A percentile compares a stretch with the other conserved stretches of the same genome.
These are phyloP conservation scores for Cheilosia pagana DNA, from an alignment of 2,888 invertebrate species.

Conservation along the genomic window DNA sequence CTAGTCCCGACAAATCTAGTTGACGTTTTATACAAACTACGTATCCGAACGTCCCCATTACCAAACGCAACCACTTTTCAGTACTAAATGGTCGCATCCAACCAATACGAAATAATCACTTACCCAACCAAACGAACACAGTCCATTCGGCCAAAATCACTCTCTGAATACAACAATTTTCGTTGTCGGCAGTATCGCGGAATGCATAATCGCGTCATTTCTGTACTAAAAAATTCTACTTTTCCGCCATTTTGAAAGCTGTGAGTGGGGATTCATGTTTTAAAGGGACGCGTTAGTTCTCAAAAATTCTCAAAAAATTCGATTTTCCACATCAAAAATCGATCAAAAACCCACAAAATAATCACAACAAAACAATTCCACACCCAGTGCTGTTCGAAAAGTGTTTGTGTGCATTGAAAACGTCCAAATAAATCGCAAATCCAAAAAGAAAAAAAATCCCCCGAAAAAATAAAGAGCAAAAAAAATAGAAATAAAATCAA, in stretches of 20 bases:
- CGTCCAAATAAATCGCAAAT: constrained; percentile 61
- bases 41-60: no score
- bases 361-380: constrained; percentile 56
- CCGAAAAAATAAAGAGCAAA: constrained; percentile 56
- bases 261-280: constrained; percentile 82
- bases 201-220: constrained; percentile 82
- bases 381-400: constrained; percentile 59
- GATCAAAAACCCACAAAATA: constrained; percentile 56
- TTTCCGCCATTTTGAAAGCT: constrained; percentile 84
- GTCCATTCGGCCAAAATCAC: neutral
- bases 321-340: constrained; percentile 66
- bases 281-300: constrained; percentile 82
- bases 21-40: no score
- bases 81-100: constrained; percentile 40
- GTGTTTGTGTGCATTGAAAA: constrained; percentile 72
- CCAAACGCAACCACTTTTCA: constrained; percentile 27
- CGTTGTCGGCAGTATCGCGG: constrained; percentile 60
- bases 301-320: constrained; percentile 79
- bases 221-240: constrained; percentile 81
- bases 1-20: no score
- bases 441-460: constrained; percentile 62
- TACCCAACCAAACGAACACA: constrained; percentile 3
- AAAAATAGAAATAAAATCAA: constrained; percentile 75
- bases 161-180: constrained; percentile 40
- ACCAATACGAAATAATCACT: neutral